Evolutionary conservation across 2,888 invertebrate genomes (phyloP).

Genomic region (Thera obeliscata): DNA sequence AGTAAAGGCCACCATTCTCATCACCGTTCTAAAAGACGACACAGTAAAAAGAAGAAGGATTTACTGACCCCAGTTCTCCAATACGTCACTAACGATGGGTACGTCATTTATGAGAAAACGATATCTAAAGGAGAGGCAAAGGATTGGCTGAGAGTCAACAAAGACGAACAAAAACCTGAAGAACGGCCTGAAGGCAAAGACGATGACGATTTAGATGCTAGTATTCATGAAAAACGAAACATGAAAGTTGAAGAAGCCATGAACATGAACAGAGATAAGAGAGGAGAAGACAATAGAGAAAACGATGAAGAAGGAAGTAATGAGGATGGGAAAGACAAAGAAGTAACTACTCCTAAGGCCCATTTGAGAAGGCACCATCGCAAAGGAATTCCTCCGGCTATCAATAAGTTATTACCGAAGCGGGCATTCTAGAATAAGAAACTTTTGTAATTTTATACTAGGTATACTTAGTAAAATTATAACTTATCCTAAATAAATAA

Average conservation of each 20-base stretch:
- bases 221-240: slow-evolving; percentile 32
- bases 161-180: slow-evolving; percentile 27
- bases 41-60: slow-evolving; percentile 47
- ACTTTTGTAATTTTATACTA: slow-evolving; percentile 34
- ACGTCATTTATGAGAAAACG: slow-evolving; percentile 74
- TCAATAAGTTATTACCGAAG: slow-evolving; percentile 17
- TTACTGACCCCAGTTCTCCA: slow-evolving; percentile 71
- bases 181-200: slow-evolving; percentile 27
- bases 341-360: slow-evolving; percentile 16
- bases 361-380: slow-evolving; percentile 29
- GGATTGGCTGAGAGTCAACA: slow-evolving; percentile 62
- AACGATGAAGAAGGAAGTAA: slow-evolving; percentile 12
- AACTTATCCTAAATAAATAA: too few relatives aligned
- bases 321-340: slow-evolving; percentile 22
- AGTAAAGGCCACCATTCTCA: slow-evolving; percentile 39
- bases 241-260: slow-evolving; percentile 11
- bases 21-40: slow-evolving; percentile 41
- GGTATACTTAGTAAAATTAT: slow-evolving; percentile 16
- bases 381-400: slow-evolving; percentile 19
- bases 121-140: slow-evolving; percentile 71
- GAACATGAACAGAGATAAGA: slow-evolving; percentile 13
- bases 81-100: slow-evolving; percentile 76
- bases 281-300: slow-evolving; percentile 26
- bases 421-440: slow-evolving; percentile 4
- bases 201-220: slow-evolving; percentile 29